phyloP scores from a whole-genome alignment of 2,888 invertebrate species.

The Tenthredo scrophulariae region DNA sequence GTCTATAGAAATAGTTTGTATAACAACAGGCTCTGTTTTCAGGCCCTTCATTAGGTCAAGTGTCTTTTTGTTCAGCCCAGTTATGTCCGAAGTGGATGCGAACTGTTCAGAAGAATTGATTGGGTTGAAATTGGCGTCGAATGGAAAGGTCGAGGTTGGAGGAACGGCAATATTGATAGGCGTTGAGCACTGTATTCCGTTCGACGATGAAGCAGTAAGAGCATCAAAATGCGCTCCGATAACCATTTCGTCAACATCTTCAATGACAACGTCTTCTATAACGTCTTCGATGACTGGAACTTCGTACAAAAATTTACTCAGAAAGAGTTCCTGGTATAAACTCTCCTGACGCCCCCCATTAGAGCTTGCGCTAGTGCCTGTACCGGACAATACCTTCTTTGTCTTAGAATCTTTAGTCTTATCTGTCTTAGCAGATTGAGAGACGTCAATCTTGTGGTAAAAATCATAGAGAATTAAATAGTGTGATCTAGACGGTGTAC shows the following conservation, averaged over 20 bases:
- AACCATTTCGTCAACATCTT: slow-evolving; percentile 71
- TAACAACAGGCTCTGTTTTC: slow-evolving; percentile 72
- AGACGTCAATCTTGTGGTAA: slow-evolving; percentile 81
- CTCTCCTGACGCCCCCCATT: slow-evolving; percentile 76
- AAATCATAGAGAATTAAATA: slow-evolving; percentile 87
- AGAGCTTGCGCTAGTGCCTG: slow-evolving; percentile 80
- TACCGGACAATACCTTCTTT: slow-evolving; percentile 78
- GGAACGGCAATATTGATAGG: slow-evolving; percentile 65
- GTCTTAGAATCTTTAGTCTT: slow-evolving; percentile 77
- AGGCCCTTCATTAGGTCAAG: slow-evolving; percentile 68
- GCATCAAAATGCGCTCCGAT: slow-evolving; percentile 72
- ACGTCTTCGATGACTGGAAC: slow-evolving; percentile 76
- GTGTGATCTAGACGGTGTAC: slow-evolving; percentile 71
- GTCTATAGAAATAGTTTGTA: slow-evolving; percentile 73
- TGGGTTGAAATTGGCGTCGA: slow-evolving; percentile 73
- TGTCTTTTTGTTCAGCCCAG: slow-evolving; percentile 69
- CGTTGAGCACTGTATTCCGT: slow-evolving; percentile 69
- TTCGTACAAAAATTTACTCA: slow-evolving; percentile 75
- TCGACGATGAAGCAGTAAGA: slow-evolving; percentile 72
- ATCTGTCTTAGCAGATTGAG: slow-evolving; percentile 77
- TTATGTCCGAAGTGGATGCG: slow-evolving; percentile 73
- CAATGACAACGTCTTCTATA: slow-evolving; percentile 74
- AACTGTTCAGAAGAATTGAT: slow-evolving; percentile 71
- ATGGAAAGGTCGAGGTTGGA: slow-evolving; percentile 67
- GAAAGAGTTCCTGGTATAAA: slow-evolving; percentile 75